These are phyloP conservation scores for Anoplopoma fimbria DNA, from an alignment of 2,113 vertebrate genomes.

Conservation along the genomic window DNA sequence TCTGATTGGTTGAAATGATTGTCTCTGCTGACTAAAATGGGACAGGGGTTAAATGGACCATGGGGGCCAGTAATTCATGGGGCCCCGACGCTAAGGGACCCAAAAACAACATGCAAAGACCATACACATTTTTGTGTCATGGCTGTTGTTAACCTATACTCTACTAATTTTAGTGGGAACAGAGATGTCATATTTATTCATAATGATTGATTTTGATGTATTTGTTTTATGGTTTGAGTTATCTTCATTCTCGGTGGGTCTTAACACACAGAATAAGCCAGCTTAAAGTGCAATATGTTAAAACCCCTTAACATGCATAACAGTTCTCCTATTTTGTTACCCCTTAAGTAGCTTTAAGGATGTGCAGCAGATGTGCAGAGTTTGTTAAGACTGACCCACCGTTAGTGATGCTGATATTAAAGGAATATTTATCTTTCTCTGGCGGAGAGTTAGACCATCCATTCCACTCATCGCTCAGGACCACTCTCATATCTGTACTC, in stretches of 20 bases:
- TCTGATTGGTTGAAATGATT: constrained; percentile 11
- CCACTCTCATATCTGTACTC: not conserved
- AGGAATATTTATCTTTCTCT: no score
- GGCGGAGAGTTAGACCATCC: no score
- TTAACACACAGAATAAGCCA: not conserved
- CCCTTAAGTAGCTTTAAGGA: no score
- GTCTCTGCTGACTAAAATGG: not conserved
- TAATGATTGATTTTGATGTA: not conserved
- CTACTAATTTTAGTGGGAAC: not conserved
- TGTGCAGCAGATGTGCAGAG: not conserved
- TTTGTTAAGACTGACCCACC: not conserved
- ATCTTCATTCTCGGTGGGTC: not conserved
- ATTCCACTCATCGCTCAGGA: no score
- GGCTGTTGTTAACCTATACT: not conserved
- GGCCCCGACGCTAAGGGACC: not conserved
- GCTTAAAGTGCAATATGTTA: not conserved
- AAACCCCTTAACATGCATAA: not conserved
- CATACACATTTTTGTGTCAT: not conserved
- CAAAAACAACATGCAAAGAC: not conserved
- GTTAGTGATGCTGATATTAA: no score
- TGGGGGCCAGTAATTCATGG: not conserved
- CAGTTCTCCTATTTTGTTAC: not conserved
- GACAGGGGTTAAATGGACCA: not conserved
- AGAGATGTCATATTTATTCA: not conserved
- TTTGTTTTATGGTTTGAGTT: not conserved